phyloP scores from a whole-genome alignment of 1,140 invertebrate genomes.

The Caenorhabditis latens region DNA sequence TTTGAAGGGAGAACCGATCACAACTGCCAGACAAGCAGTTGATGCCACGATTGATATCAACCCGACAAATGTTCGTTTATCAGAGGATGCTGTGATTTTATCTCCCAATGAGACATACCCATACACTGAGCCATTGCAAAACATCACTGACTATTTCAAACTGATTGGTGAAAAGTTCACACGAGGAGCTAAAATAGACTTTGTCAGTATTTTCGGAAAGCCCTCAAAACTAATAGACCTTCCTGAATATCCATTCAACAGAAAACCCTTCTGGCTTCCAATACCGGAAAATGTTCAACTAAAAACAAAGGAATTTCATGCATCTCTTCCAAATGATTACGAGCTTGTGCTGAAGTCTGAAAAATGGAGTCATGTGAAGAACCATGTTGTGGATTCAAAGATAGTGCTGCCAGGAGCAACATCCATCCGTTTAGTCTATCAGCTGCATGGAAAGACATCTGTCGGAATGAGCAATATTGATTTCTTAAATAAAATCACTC shows the following conservation, averaged over 20 bases:
- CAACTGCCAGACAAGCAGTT: slow-evolving; percentile 42
- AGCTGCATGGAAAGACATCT: slow-evolving; percentile 42
- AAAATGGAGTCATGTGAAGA: slow-evolving; percentile 55
- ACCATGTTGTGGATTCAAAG: slow-evolving; percentile 52
- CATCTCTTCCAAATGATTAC: not conserved
- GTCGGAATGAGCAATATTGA: slow-evolving; percentile 53
- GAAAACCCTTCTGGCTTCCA: slow-evolving; percentile 52
- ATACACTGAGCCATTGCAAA: not conserved
- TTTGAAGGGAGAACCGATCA: slow-evolving; percentile 38
- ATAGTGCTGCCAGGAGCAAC: slow-evolving; percentile 62
- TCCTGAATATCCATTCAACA: slow-evolving; percentile 62
- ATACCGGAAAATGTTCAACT: not conserved
- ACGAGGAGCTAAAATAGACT: not conserved
- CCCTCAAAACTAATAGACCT: slow-evolving; percentile 32
- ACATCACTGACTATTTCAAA: slow-evolving; percentile 2
- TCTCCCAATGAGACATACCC: not conserved
- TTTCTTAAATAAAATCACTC: slow-evolving; percentile 47
- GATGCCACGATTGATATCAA: slow-evolving; percentile 27
- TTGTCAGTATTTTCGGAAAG: not conserved
- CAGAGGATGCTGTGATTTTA: not conserved
- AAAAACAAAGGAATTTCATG: not conserved
- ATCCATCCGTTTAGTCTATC: slow-evolving; percentile 28
- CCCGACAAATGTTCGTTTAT: not conserved
- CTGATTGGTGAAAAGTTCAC: slow-evolving; percentile 29
- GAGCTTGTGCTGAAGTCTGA: slow-evolving; percentile 29